Evolutionary conservation across 2,113 vertebrate genomes (phyloP).

Genomic region (Gnathochromis pfefferi): DNA sequence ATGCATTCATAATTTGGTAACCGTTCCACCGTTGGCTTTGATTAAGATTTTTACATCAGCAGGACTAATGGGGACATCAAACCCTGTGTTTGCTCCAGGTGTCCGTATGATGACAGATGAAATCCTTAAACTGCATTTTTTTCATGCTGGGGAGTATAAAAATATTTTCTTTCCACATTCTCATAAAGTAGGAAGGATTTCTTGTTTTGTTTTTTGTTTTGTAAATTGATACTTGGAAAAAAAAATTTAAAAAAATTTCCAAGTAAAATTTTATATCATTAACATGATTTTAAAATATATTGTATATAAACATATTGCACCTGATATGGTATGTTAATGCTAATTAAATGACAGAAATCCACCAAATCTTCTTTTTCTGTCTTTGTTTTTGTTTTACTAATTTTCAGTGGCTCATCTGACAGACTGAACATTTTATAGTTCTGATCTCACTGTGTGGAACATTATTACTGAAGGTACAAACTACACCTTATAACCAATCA

Average conservation of each 20-base stretch:
- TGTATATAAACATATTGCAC: background rate
- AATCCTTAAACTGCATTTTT: background rate
- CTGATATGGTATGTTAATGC: background rate
- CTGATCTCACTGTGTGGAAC: background rate
- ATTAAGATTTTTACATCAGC: constrained; percentile 44
- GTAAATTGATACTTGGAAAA: background rate
- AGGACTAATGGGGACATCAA: background rate
- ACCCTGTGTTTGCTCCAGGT: constrained; percentile 26
- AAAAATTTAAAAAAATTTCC: too few species aligned
- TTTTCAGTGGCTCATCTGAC: background rate
- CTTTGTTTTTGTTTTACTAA: background rate
- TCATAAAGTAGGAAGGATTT: background rate
- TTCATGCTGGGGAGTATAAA: background rate
- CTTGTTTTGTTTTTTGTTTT: background rate
- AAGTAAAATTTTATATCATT: background rate
- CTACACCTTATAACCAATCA: background rate
- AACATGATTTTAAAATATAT: background rate
- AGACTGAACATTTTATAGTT: background rate
- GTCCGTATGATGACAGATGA: constrained; percentile 14
- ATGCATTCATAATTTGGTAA: constrained; percentile 36
- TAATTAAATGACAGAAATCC: background rate
- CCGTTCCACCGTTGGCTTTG: constrained; percentile 25
- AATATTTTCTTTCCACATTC: background rate
- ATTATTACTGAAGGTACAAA: background rate
- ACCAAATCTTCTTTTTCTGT: background rate